Base-by-base conservation (phyloP, 2,888 invertebrate species). In the Drosophila multiciliata region DNA sequence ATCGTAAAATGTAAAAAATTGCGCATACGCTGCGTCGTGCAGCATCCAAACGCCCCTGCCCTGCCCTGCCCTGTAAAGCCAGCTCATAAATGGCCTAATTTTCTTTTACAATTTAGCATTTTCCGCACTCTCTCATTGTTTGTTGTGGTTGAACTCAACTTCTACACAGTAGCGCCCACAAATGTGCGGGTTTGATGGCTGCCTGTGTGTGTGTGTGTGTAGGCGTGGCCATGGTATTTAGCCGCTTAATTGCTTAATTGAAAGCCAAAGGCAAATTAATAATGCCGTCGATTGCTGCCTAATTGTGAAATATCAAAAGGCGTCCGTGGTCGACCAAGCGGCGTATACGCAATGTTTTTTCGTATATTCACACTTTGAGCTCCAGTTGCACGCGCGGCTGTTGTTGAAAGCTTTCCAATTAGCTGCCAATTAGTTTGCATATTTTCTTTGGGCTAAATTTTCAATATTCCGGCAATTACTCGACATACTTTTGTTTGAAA, bases 191-290 rank as follows among this genome's bases (percentile, higher is more conserved):
- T 29, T 33, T 6, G 6, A 15, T 53, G 33, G 23, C 36, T 52
- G 29, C 2, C 17, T 26, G 36, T 38, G 26, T 54, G 53, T 38
- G 17, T 38, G 3, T 38, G 2, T 38, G 38, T 38, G 38, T 35
- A 61, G 66, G 71, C 58, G 65, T 68, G 61, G 68, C 23, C 17
- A 32, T 50, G 63, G 70, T 40, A 52, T 73, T 55, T 69, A 57
- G 53, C 70, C 68, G 55, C 75, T 58, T 80, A 84, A 84, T 84
- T 87, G 90, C 71, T 80, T 90, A 88, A 90, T 85, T 88, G 78
- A 88, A 85, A 85, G 86, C 73, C 71, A 75, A 86, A 88, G 75
- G 86, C 86, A 83, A 84, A 84, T 84, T 89, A 84, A 84, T 84
- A 84, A 87, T 87, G 65, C 80, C 67, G 74, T 85, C 78, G 77